Conservation (phyloP, 1,140 invertebrate genomes). For the Plectrocnemia conspersa region DNA sequence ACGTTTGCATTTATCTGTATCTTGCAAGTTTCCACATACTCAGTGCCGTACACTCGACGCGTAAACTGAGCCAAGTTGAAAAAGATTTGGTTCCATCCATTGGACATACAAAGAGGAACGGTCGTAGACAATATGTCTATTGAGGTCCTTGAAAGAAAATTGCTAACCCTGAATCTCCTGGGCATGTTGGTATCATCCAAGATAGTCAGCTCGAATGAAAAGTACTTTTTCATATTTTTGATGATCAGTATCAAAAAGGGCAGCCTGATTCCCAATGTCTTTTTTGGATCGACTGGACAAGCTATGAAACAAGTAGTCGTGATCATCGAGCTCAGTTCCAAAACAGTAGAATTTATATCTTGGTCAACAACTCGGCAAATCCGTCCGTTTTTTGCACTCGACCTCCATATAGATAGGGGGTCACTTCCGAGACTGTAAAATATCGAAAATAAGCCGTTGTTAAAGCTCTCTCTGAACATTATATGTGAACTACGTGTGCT, state of each 20-base stretch:
- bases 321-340: constrained; percentile 90
- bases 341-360: constrained; percentile 86
- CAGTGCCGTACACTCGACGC: constrained; percentile 82
- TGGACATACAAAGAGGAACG: constrained; percentile 81
- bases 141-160: constrained; percentile 88
- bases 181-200: constrained; percentile 88
- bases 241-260: constrained; percentile 91
- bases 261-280: constrained; percentile 80
- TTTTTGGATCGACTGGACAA: constrained; percentile 77
- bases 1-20: constrained; percentile 93
- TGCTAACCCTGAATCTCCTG: constrained; percentile 88
- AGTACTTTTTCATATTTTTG: constrained; percentile 95
- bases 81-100: constrained; percentile 90
- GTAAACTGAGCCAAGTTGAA: constrained; percentile 91
- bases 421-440: constrained; percentile 89
- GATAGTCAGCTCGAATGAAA: constrained; percentile 86
- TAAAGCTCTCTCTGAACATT: constrained; percentile 94
- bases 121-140: constrained; percentile 89
- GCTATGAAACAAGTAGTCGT: constrained; percentile 89
- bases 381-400: constrained; percentile 86
- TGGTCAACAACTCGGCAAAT: constrained; percentile 90
- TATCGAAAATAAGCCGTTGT: constrained; percentile 88
- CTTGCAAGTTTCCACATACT: constrained; percentile 86
- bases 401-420: constrained; percentile 88
- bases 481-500: too few species aligned